phyloP scores from a whole-genome alignment of 2,113 vertebrate species.

The Gobius niger region DNA sequence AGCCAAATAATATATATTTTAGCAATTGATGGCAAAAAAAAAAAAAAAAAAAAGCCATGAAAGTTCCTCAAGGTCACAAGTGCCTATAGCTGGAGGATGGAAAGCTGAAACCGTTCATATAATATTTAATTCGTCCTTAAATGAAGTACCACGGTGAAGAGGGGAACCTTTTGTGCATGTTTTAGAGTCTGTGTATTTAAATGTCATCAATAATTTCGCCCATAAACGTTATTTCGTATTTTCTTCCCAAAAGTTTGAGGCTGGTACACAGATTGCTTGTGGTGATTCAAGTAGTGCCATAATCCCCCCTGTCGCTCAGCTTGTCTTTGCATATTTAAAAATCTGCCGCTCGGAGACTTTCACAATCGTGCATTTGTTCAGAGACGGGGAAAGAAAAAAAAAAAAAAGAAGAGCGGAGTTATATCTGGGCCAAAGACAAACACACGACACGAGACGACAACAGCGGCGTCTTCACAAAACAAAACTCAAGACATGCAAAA shows the following conservation, averaged over 20 bases:
- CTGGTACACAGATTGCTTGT: slow-evolving; percentile 2
- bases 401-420: slow-evolving; percentile 43
- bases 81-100: too few relatives aligned
- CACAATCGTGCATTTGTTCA: slow-evolving; percentile 36
- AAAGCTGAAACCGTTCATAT: too few relatives aligned
- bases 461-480: slow-evolving; percentile 21
- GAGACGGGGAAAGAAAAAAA: slow-evolving; percentile 16
- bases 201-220: neutral
- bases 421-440: slow-evolving; percentile 57
- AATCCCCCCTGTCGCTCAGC: slow-evolving; percentile 26
- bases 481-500: slow-evolving; percentile 24
- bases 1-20: too few relatives aligned
- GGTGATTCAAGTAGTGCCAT: slow-evolving; percentile 23
- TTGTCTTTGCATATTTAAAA: slow-evolving; percentile 48
- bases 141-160: too few relatives aligned
- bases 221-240: neutral
- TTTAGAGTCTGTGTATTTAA: neutral
- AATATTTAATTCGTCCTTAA: too few relatives aligned
- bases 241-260: neutral
- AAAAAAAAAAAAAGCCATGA: too few relatives aligned
- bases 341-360: slow-evolving; percentile 17
- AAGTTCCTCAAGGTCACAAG: too few relatives aligned
- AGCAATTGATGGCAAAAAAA: too few relatives aligned
- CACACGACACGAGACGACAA: slow-evolving; percentile 41
- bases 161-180: neutral